Evolutionary conservation across 2,113 vertebrate genomes (phyloP), one percentile per base, ranked within the genome.

Genomic region (Seriola aureovittata): DNA sequence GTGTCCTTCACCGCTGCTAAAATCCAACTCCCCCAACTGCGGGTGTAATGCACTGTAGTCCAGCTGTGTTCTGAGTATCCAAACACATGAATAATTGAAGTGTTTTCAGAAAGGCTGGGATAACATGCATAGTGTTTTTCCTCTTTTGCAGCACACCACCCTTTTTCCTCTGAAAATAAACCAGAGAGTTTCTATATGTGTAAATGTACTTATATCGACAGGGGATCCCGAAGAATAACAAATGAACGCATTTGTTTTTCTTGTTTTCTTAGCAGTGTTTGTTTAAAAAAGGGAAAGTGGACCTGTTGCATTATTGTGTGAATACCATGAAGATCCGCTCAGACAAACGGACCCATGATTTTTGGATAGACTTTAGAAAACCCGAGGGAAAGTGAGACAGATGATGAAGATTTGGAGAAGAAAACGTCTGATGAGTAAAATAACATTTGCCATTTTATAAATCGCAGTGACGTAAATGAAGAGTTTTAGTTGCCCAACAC

Each of bases 31-130:
- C 64, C 29, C 71, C 32, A 57, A 85, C 85, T 78, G 66, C 63
- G 85, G 86, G 83, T 78, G 71, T 70, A 78, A 80, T 78, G 71
- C 57, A 66, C 74, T 65, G 63, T 86, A 80, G 84, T 86, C 87
- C 90, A 91, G 86, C 84, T 90, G 85, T 88, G 89, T 82, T 91
- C 84, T 71, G 81, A 84, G 80, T 78, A 89, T 91, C 87, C 87
- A 90, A 92, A 92, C 85, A 85, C 80, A 91, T 94, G 13, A 94
- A 93, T 93, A 90, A 93, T 95, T 94, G 32, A 94, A 67, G 63
- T 75, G 62, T 89, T 89, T 93, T 90, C 69, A 87, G 78, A 87
- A 81, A 77, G 76, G 71, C 87, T 82, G 55, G 57, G 68, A 85
- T 78, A 87, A 91, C 87, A 81, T 71, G 71, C 67, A 58, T 68